Percentiles rank a stretch among this genome's conserved stretches.
Conservation (phyloP, 1,140 invertebrate species). For the Achatina immaculata region DNA sequence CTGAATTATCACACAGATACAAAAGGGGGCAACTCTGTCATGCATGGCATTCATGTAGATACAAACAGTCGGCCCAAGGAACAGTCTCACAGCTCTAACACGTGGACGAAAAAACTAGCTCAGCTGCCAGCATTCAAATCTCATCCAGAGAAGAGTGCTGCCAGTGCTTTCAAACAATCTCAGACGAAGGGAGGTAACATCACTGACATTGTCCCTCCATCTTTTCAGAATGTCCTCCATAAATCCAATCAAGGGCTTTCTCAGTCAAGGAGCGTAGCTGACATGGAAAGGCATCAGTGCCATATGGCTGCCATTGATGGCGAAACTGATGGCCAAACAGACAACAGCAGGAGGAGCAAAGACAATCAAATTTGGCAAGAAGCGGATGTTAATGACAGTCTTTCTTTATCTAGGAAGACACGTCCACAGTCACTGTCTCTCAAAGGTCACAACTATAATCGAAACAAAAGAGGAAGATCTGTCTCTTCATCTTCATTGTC, state of each 20-base stretch:
- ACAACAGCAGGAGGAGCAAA: background rate
- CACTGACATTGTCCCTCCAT: background rate
- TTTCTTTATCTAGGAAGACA: background rate
- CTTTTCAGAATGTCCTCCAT: background rate
- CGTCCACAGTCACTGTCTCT: constrained; percentile 56
- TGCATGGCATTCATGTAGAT: background rate
- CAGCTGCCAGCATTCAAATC: background rate
- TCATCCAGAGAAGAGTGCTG: background rate
- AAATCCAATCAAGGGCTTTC: background rate
- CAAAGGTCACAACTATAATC: constrained; percentile 58
- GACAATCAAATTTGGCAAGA: background rate
- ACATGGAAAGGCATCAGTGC: constrained; percentile 14
- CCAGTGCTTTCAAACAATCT: background rate
- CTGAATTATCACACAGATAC: background rate
- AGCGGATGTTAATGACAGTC: background rate
- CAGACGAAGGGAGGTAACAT: background rate
- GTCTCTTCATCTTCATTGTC: constrained; percentile 16
- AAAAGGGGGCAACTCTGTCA: constrained; percentile 20
- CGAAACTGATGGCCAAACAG: background rate
- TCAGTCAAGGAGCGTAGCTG: constrained; percentile 1
- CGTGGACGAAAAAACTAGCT: background rate
- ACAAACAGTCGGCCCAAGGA: background rate
- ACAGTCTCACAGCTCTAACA: background rate
- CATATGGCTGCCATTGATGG: background rate
- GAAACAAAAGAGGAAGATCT: constrained; percentile 46